Base-by-base conservation (phyloP, 2,888 invertebrate species). In the Altica lythri region DNA sequence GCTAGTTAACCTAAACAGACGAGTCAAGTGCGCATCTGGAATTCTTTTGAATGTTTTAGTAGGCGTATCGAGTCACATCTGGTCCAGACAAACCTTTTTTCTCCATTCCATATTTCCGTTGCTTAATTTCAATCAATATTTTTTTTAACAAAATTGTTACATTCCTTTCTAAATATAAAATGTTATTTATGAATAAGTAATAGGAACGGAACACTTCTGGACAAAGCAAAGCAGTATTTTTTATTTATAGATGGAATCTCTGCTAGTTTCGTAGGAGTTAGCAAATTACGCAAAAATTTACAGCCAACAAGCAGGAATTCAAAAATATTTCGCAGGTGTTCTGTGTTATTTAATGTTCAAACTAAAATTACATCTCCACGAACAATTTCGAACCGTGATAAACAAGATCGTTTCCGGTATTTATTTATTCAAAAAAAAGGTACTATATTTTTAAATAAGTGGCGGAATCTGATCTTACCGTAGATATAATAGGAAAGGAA, bases 1-100 rank as follows among this genome's bases (percentile, higher is more conserved):
- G 67, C 67, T 65, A 68, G 67, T 67, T 65, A 68, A 67, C 66
- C 66, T 66, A 67, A 66, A 68, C 67, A 68, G 65, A 63, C 52
- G 60, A 68, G 68, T 69, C 69, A 70, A 70, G 69, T 70, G 70
- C 65, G 67, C 70, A 70, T 70, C 70, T 70, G 70, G 70, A 68
- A 66, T 69, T 69, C 69, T 67, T 68, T 68, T 55, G 50, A 62
- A 61, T 59, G 46, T 29, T 29, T 53, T 58, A 59, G 56, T 56
- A 57, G 60, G 62, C 61, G 60, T 51, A 49, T 38, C 57, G 16
- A 18, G 51, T 50, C 58, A 61, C 65, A 65, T 65, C 65, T 65
- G 65, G 65, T 47, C 53, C 47, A 55, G 51, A 44, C 58, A 59
- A 63, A 63, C 63, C 57, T 61, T 61, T 64, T 57, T 55, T 56